Evolutionary conservation across 1,140 invertebrate genomes (phyloP).

Genomic region (Diorhabda carinulata): DNA sequence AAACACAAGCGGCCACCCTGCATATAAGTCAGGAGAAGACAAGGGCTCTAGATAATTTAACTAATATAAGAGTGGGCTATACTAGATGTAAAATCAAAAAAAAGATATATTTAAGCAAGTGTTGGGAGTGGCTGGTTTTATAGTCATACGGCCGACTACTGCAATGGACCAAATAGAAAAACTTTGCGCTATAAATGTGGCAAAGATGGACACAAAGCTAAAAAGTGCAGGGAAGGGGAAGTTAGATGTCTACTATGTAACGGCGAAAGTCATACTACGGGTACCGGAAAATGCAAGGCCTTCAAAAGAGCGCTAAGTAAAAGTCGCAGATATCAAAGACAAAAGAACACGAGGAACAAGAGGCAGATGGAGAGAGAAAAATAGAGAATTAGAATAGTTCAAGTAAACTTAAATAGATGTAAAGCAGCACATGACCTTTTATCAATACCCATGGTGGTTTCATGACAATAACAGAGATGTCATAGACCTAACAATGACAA

Average conservation of each 20-base stretch:
- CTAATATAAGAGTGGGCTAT: too few species aligned
- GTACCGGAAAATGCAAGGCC: not conserved
- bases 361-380: not conserved
- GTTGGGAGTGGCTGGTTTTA: conserved; percentile 26
- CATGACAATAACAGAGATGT: too few species aligned
- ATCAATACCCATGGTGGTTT: too few species aligned
- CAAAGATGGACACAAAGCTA: conserved; percentile 15
- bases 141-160: conserved; percentile 16
- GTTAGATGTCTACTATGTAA: not conserved
- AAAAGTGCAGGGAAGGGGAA: conserved; percentile 16
- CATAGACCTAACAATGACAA: too few species aligned
- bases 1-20: too few species aligned
- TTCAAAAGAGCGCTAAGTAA: not conserved
- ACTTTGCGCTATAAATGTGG: conserved; percentile 23
- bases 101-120: conserved; percentile 19
- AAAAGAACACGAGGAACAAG: not conserved
- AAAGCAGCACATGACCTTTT: not conserved
- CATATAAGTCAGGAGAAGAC: too few species aligned
- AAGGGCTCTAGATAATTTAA: too few species aligned
- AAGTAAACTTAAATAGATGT: not conserved
- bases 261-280: not conserved
- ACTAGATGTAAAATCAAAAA: conserved; percentile 15
- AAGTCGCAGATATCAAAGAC: not conserved
- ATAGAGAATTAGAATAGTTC: not conserved
- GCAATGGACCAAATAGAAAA: conserved; percentile 20